Base-by-base conservation (phyloP, 2,888 invertebrate genomes). In the Eilema sororculum region DNA sequence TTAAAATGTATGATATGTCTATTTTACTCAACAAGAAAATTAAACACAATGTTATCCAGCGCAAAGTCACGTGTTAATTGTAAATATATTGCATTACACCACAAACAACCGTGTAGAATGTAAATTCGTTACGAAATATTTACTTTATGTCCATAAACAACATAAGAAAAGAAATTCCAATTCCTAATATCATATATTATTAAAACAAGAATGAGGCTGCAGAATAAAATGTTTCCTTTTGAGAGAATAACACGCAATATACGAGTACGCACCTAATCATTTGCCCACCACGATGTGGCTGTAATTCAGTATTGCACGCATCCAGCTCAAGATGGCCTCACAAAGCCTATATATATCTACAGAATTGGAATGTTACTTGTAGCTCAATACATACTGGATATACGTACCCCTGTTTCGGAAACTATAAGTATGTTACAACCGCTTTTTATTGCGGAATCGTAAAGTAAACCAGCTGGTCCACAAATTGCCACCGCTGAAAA, bases 401-500 rank as follows among this genome's bases (percentile, higher is more conserved):
- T 70, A 80, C 75, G 66, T 74, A 68, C 78, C 72, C 79, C 79
- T 80, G 80, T 86, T 83, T 82, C 78, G 79, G 74, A 82, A 86
- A 85, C 86, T 85, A 82, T 85, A 82, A 33, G 25, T 41, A 64
- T 64, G 64, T 52, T 52, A 52, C 52, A 65, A 56, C 64, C 52
- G 52, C 52, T 65, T 65, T 89, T 91, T 91, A 90, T 89, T 87
- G 84, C 86, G 69, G 68, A 80, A 75, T 81, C 84, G 83, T 90
- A 87, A 86, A 90, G 81, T 84, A 85, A 87, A 86, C 85, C 87
- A 87, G 86, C 84, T 85, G 87, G 82, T 71, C 85, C 82, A 82
- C 85, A 88, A 89, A 90, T 91, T 88, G 87, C 84, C 76, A 73
- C 72, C 75, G 83, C 81, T 80, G 69, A 78, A 80, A 82, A 80